Evolutionary conservation across 2,888 invertebrate genomes (phyloP).

Genomic region (Oscheius sp.): DNA sequence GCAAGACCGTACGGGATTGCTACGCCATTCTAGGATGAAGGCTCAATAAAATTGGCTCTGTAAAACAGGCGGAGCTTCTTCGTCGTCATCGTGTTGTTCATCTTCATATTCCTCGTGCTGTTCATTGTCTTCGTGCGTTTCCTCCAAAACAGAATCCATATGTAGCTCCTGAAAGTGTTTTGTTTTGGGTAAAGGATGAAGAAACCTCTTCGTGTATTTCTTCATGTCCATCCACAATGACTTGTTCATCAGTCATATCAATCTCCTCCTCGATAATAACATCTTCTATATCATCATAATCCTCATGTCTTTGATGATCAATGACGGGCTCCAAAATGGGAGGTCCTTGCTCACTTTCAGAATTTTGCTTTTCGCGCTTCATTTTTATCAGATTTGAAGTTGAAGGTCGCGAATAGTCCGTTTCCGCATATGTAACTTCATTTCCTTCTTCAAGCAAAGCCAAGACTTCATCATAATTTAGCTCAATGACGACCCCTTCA

Average conservation of each 20-base stretch:
- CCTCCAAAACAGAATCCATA: neutral
- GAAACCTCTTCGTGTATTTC: neutral
- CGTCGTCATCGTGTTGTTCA: no score
- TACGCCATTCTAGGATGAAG: no score
- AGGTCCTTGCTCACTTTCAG: neutral
- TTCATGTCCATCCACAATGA: neutral
- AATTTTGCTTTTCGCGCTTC: no score
- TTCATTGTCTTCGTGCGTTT: neutral
- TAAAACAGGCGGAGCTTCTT: no score
- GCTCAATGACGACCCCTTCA: slow-evolving; percentile 8
- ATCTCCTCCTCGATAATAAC: slow-evolving; percentile 1
- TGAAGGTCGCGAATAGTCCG: no score
- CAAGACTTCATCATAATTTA: slow-evolving; percentile 21
- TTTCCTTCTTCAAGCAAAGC: neutral
- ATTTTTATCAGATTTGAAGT: no score
- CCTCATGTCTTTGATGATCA: neutral
- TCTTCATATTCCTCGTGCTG: neutral
- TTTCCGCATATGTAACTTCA: no score
- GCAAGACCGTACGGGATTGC: no score
- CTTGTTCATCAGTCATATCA: no score
- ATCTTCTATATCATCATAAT: neutral
- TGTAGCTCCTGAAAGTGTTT: neutral
- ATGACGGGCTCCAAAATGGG: no score
- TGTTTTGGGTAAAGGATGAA: neutral
- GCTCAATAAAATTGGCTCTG: no score